Conservation (phyloP, 2,888 invertebrate genomes). For the Drosophila melanocephala region DNA sequence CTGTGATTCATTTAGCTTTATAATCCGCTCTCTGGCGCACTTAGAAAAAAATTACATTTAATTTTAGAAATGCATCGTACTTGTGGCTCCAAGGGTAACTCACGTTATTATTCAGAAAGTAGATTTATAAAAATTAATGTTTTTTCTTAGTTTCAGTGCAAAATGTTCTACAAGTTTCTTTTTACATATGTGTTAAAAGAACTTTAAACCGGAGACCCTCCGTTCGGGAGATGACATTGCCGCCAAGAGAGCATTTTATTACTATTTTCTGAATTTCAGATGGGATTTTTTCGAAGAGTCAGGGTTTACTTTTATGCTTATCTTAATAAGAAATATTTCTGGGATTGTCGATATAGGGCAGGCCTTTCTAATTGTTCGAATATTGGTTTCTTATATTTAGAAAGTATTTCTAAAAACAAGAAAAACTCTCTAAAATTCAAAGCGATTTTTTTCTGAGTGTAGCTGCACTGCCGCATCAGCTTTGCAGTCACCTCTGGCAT, state of each 20-base stretch:
- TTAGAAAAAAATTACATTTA: slow-evolving; percentile 4
- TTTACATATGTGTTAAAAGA: background rate
- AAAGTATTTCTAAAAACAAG: background rate
- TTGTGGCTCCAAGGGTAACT: too few relatives aligned
- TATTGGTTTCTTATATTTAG: background rate
- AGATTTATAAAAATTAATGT: too few relatives aligned
- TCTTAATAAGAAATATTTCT: background rate
- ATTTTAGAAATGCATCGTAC: background rate
- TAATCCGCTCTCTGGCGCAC: slow-evolving; percentile 37
- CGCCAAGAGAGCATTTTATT: background rate
- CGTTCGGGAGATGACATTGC: background rate
- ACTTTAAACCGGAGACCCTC: background rate
- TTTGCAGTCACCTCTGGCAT: slow-evolving; percentile 42
- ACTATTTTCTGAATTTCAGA: too few relatives aligned
- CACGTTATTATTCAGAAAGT: background rate
- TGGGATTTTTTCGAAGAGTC: background rate
- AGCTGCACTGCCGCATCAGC: slow-evolving; percentile 48
- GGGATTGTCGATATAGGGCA: background rate
- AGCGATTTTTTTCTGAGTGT: slow-evolving; percentile 18
- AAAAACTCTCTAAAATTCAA: background rate
- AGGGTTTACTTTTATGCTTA: background rate
- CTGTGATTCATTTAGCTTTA: slow-evolving; percentile 42
- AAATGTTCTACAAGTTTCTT: background rate
- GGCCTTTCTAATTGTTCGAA: background rate
- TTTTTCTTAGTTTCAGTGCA: too few relatives aligned